Evolutionary conservation across 1,140 invertebrate species (phyloP).

Genomic region (Euschistus heros): DNA sequence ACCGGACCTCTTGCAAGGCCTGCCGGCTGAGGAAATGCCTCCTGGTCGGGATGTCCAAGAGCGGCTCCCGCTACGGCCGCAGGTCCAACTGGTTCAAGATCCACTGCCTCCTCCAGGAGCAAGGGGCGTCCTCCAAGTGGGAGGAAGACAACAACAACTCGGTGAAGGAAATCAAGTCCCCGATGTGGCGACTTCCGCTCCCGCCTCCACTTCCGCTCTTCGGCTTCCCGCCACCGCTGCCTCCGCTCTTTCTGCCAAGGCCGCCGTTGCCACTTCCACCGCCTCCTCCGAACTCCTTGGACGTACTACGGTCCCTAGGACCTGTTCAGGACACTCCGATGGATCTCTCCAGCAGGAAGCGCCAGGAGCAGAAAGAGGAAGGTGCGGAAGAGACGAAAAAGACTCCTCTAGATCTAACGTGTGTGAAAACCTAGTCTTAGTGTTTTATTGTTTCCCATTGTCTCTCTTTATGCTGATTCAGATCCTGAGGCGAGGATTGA

Average conservation of each 20-base stretch:
- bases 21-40: constrained; percentile 53
- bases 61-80: constrained; percentile 45
- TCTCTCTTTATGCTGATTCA: too few relatives aligned
- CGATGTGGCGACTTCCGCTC: neutral
- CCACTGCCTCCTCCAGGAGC: constrained; percentile 46
- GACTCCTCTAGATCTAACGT: constrained; percentile 21
- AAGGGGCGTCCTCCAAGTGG: constrained; percentile 25
- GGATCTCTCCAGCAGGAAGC: constrained; percentile 12
- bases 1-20: constrained; percentile 53
- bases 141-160: constrained; percentile 18
- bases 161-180: constrained; percentile 1
- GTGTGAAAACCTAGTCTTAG: constrained; percentile 17
- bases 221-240: constrained; percentile 10
- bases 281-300: neutral
- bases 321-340: constrained; percentile 21
- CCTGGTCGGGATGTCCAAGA: constrained; percentile 51
- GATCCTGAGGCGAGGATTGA: too few relatives aligned
- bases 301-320: neutral
- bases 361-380: neutral
- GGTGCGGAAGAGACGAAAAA: constrained; percentile 2
- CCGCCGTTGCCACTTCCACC: constrained; percentile 6
- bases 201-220: constrained; percentile 8
- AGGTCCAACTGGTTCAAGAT: constrained; percentile 53
- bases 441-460: constrained; percentile 1
- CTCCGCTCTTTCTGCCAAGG: constrained; percentile 4